Percentiles rank a stretch among this genome's conserved stretches.
phyloP scores from a whole-genome alignment of 2,888 invertebrate species.

The Byasa hedistus region DNA sequence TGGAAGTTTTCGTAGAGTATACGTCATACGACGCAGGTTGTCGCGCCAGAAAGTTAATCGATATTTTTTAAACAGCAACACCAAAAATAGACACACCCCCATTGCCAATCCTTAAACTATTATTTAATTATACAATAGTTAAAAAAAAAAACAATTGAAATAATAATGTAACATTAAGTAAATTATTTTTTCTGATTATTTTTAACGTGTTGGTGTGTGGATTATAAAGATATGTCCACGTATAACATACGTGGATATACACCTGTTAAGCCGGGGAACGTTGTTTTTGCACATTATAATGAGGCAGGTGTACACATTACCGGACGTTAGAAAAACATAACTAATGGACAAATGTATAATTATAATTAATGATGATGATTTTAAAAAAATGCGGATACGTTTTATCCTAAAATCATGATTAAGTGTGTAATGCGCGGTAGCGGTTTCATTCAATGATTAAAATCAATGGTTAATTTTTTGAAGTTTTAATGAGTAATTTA shows the following conservation, averaged over 20 bases:
- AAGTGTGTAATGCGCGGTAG: background rate
- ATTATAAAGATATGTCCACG: background rate
- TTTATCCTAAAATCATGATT: constrained; percentile 8
- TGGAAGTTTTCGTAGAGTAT: constrained; percentile 64
- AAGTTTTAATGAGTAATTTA: background rate
- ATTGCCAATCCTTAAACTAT: too few species aligned
- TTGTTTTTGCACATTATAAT: constrained; percentile 8
- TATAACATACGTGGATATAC: constrained; percentile 4
- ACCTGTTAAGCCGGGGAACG: background rate
- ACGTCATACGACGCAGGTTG: constrained; percentile 49
- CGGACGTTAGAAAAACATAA: constrained; percentile 18
- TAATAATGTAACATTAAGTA: background rate
- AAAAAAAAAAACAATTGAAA: too few species aligned
- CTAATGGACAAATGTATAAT: constrained; percentile 17
- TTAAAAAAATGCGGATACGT: constrained; percentile 11
- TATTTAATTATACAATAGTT: too few species aligned
- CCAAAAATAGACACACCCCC: too few species aligned
- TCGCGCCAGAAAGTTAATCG: constrained; percentile 14
- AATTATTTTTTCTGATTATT: background rate
- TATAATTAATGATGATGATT: constrained; percentile 21
- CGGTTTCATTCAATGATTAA: constrained; percentile 3
- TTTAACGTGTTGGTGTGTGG: background rate
- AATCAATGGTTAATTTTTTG: constrained; percentile 3
- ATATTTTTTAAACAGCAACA: too few species aligned
- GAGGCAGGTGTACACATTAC: constrained; percentile 19